These are phyloP conservation scores for Phrynosoma platyrhinos DNA, from an alignment of 2,113 vertebrate species.

Conservation along the genomic window DNA sequence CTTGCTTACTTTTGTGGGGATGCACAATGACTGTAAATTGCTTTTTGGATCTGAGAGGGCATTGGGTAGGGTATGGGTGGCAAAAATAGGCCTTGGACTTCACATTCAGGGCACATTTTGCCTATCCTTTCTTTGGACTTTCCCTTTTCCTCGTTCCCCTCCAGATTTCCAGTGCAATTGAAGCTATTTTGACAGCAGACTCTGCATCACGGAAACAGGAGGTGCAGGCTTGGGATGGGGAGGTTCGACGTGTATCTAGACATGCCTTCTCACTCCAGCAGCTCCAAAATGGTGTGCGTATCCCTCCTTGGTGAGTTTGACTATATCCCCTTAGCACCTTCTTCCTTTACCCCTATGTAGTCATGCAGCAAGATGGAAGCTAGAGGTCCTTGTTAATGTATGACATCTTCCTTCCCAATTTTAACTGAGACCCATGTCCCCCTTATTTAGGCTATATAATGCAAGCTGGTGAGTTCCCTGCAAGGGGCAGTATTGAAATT, in stretches of 20 bases:
- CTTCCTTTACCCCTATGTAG: background rate
- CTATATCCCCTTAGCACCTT: background rate
- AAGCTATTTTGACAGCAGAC: slow-evolving; percentile 92
- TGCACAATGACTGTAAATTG: too few species aligned
- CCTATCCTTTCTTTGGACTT: background rate
- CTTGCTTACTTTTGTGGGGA: too few species aligned
- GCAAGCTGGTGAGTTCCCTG: background rate
- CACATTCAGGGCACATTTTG: too few species aligned
- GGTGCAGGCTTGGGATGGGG: slow-evolving; percentile 97
- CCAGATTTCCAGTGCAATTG: slow-evolving; percentile 91
- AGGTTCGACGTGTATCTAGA: slow-evolving; percentile 93
- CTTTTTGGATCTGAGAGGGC: too few species aligned
- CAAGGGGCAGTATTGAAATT: background rate
- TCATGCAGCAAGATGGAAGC: background rate
- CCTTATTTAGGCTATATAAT: background rate
- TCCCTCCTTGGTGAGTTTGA: slow-evolving; percentile 90
- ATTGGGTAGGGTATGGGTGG: too few species aligned
- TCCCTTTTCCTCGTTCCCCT: slow-evolving; percentile 19
- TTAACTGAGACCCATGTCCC: background rate
- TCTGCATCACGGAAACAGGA: slow-evolving; percentile 94
- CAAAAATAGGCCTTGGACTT: too few species aligned
- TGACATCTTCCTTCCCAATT: background rate
- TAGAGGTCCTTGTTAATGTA: background rate
- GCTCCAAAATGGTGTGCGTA: slow-evolving; percentile 91
- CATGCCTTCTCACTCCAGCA: slow-evolving; percentile 92